Conservation (phyloP, 2,797 vertebrate species). For the Ibycter americanus region DNA sequence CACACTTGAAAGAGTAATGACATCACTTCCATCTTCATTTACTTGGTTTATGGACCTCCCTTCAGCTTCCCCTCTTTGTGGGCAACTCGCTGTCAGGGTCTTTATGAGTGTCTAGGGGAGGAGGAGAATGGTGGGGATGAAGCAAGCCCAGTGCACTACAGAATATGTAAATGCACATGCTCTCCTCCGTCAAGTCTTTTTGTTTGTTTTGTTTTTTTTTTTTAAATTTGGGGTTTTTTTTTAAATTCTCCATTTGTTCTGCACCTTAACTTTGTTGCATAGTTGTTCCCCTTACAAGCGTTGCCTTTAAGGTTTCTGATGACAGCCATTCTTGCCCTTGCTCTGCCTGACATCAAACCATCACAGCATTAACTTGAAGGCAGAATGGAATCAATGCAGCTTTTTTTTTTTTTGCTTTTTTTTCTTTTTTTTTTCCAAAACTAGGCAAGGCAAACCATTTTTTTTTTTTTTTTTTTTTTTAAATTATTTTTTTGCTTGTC, state of each 20-base stretch:
- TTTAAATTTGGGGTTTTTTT: neutral
- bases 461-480: neutral
- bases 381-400: neutral
- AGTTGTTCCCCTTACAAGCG: neutral
- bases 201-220: no score
- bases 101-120: neutral
- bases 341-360: neutral
- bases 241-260: neutral
- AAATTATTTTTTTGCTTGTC: neutral
- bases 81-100: accelerated
- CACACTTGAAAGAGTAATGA: neutral
- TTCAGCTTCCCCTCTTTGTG: neutral
- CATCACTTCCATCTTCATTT: neutral
- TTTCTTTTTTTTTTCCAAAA: neutral
- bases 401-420: no score
- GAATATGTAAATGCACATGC: accelerated
- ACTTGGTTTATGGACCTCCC: neutral
- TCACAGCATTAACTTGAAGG: neutral
- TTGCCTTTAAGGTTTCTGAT: neutral
- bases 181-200: accelerated
- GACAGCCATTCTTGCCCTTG: neutral
- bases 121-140: neutral
- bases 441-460: neutral
- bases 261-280: neutral
- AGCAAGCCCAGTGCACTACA: neutral